Evolutionary conservation across 2,888 invertebrate genomes (phyloP).

Genomic region (Aradus depressus): DNA sequence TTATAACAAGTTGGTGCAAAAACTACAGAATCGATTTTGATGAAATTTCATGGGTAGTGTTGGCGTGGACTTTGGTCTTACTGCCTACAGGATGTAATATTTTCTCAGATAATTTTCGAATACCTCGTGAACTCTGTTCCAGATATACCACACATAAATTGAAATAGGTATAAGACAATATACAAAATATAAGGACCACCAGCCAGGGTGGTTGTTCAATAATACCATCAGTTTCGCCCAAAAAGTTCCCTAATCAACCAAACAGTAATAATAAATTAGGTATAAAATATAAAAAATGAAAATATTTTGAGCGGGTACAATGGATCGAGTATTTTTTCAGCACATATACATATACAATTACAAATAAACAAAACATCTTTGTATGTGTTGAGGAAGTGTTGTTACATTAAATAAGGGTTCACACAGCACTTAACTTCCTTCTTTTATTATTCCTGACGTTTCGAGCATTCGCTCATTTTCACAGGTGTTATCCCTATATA

Average conservation of each 20-base stretch:
- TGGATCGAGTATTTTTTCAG: too few relatives aligned
- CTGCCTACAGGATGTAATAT: background rate
- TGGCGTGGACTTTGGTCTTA: too few relatives aligned
- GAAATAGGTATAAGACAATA: conserved; percentile 63
- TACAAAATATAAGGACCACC: conserved; percentile 66
- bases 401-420: too few relatives aligned
- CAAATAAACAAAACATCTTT: too few relatives aligned
- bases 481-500: too few relatives aligned
- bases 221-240: conserved; percentile 64
- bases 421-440: too few relatives aligned
- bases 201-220: conserved; percentile 66
- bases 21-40: background rate
- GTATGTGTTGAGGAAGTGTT: too few relatives aligned
- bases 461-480: too few relatives aligned
- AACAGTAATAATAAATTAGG: conserved; percentile 14
- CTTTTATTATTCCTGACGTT: too few relatives aligned
- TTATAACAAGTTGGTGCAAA: background rate
- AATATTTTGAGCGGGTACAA: background rate
- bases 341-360: too few relatives aligned
- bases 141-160: conserved; percentile 57
- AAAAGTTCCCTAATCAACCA: conserved; percentile 43
- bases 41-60: too few relatives aligned
- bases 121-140: conserved; percentile 58
- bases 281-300: background rate
- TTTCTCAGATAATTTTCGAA: background rate